Evolutionary conservation across 2,797 vertebrate species (phyloP), one percentile per base, ranked within the genome.

Genomic region (Xenops minutus): DNA sequence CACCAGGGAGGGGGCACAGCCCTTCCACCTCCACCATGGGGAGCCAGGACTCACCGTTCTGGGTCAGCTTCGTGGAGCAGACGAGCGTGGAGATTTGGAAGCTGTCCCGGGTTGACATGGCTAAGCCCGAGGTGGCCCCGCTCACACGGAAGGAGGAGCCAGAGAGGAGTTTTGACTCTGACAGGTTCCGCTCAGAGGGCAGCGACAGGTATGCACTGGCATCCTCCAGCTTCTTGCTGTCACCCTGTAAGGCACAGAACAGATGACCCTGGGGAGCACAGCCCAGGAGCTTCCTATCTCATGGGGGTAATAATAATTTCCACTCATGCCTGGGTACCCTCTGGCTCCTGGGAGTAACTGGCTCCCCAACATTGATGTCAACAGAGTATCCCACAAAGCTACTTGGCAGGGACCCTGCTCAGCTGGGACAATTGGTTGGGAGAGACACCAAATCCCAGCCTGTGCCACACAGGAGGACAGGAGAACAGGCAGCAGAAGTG

Each of bases 11-110:
- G 41, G 49, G 49, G 68, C 63, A 43, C 71, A 43, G 48, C 71
- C 41, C 12, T 5, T 0, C 44, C 13, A 29, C 5, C n/a, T 27
- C 44, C 2, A 0, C 29, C 3, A 0, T 0, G 34, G 32, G 43
- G 9, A 36, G 1, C 11, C 56, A 13, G 44, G 6, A 71, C 91
- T 91, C 88, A 97, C 97, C 94, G 0, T 97, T 97, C 95, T 97
- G 97, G 8, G 97, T 97, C 84, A 97, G 93, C 76, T 97, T 97
- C 2, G 96, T 97, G 74, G 97, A 97, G 87, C 97, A 97, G 92
- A 97, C 14, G 0, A 97, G 95, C 0, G 95, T 97, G 3, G 95
- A 93, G 90, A 97, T 97, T 7, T 96, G 96, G 88, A 97, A 97
- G 93, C 68, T 96, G 94, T 97, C 97, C n/a, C 96, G 87, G 24